Conservation (phyloP, 2,888 invertebrate genomes). For the Metallyticus violacea region DNA sequence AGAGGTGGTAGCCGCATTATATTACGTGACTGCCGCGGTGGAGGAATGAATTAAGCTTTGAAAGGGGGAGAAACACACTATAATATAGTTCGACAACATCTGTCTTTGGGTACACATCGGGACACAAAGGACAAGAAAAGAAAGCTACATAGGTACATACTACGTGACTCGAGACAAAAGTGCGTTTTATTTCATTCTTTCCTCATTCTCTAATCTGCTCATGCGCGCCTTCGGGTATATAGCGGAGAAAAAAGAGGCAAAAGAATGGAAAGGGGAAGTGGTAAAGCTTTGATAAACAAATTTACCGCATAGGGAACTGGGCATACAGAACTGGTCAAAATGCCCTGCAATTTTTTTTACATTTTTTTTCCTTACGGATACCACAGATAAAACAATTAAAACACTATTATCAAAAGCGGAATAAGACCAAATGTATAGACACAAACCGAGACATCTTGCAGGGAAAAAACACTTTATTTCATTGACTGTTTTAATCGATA, state of each 20-base stretch:
- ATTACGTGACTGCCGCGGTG: not conserved
- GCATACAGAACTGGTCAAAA: not conserved
- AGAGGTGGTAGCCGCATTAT: not conserved
- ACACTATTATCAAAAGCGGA: too few relatives aligned
- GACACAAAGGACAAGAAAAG: not conserved
- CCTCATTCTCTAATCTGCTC: not conserved
- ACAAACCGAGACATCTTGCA: too few relatives aligned
- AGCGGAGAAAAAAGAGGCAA: not conserved
- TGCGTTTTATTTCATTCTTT: not conserved
- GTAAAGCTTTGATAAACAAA: not conserved
- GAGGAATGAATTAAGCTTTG: too few relatives aligned
- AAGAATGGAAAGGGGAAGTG: not conserved
- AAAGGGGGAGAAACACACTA: not conserved
- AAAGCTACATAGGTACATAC: not conserved
- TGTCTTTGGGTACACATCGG: not conserved
- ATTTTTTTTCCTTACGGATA: too few relatives aligned
- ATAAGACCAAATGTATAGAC: too few relatives aligned
- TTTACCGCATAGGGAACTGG: not conserved
- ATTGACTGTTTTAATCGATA: too few relatives aligned
- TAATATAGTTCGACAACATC: not conserved
- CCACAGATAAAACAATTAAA: too few relatives aligned
- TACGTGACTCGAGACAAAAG: not conserved
- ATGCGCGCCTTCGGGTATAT: not conserved
- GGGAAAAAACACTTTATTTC: too few relatives aligned
- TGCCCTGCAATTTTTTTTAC: too few relatives aligned